Conservation (phyloP, 2,888 invertebrate genomes). For the Nymphalis c-album region DNA sequence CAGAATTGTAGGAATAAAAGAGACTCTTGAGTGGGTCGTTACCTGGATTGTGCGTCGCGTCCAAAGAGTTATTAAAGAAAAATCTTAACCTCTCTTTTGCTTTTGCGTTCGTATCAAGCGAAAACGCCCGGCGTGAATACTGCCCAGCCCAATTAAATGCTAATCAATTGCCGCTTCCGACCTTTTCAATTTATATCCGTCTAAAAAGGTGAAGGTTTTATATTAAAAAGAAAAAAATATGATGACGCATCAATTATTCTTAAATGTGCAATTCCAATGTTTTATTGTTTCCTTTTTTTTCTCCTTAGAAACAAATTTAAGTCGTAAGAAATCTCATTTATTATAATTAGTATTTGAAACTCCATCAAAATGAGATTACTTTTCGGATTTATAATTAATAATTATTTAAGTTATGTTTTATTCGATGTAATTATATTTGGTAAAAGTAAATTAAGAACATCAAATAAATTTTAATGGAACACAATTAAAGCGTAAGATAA, state of each 20-base stretch:
- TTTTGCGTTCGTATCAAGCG: neutral
- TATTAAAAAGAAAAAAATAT: neutral
- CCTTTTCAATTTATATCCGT: neutral
- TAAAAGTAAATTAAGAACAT: too few relatives aligned
- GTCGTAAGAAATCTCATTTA: too few relatives aligned
- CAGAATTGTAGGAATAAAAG: constrained; percentile 11
- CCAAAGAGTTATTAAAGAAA: constrained; percentile 9
- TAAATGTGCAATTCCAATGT: neutral
- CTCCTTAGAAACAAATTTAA: neutral
- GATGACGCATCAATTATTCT: neutral
- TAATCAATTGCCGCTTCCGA: neutral
- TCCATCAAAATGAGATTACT: too few relatives aligned
- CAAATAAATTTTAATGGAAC: neutral
- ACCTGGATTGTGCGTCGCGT: neutral
- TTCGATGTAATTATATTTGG: too few relatives aligned
- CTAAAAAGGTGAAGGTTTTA: neutral
- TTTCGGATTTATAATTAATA: too few relatives aligned
- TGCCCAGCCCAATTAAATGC: neutral
- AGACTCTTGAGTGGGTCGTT: neutral
- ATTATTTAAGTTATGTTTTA: too few relatives aligned
- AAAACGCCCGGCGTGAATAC: neutral
- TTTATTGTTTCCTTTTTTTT: neutral
- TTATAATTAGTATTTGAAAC: too few relatives aligned
- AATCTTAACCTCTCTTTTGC: constrained; percentile 9
- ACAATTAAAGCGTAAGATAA: neutral